A percentile compares a stretch with the other conserved stretches of the same genome.
Evolutionary conservation across 1,140 invertebrate species (phyloP).

Genomic region (Cotesia vestalis): DNA sequence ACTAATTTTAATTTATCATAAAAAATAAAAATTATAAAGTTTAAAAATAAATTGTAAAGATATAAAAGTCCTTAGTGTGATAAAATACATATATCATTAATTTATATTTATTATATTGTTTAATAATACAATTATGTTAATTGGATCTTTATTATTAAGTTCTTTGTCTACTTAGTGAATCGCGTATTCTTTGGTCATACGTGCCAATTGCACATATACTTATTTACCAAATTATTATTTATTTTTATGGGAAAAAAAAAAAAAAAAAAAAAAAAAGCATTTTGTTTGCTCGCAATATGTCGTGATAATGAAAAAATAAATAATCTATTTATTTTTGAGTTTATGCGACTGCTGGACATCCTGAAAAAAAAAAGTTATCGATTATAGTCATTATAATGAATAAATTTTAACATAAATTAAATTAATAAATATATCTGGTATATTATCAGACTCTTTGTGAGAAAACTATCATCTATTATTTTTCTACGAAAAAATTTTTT

Average conservation of each 20-base stretch:
- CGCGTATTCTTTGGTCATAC: conserved; percentile 18
- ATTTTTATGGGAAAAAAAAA: background rate
- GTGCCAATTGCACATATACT: conserved; percentile 18
- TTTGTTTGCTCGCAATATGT: background rate
- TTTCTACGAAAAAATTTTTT: too few relatives aligned
- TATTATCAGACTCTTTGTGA: too few relatives aligned
- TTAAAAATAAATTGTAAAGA: too few relatives aligned
- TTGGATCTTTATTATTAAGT: background rate
- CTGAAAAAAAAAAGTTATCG: conserved; percentile 38
- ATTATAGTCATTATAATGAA: background rate
- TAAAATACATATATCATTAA: background rate
- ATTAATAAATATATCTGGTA: too few relatives aligned
- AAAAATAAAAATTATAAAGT: too few relatives aligned
- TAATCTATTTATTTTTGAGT: background rate
- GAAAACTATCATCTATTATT: too few relatives aligned
- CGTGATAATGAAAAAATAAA: too few relatives aligned
- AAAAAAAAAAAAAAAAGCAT: background rate
- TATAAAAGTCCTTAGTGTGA: too few relatives aligned
- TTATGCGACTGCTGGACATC: conserved; percentile 38
- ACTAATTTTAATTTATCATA: too few relatives aligned
- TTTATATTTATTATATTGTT: background rate
- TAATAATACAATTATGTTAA: background rate
- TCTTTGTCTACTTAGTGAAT: conserved; percentile 2
- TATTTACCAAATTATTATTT: background rate
- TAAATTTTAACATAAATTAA: too few relatives aligned